Percentiles rank a stretch among this genome's conserved stretches.
Evolutionary conservation across 2,113 vertebrate species (phyloP).

Genomic region (Dascyllus trimaculatus): DNA sequence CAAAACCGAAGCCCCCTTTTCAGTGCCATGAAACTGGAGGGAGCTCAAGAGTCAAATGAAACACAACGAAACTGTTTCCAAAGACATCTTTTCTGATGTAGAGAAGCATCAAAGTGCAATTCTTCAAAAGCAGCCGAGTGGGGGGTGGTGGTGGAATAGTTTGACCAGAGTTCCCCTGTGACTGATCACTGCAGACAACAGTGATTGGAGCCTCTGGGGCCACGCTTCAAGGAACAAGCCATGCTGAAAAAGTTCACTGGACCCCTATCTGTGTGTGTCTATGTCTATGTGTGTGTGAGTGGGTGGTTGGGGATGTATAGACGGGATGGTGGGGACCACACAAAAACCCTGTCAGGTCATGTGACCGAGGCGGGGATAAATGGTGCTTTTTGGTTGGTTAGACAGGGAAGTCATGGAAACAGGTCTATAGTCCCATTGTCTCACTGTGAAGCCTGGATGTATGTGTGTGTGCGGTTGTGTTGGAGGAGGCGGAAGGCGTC

Average conservation of each 20-base stretch:
- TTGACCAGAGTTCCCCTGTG: slow-evolving; percentile 34
- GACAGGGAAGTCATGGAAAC: slow-evolving; percentile 74
- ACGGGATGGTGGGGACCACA: slow-evolving; percentile 46
- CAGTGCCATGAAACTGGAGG: background rate
- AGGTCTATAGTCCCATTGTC: slow-evolving; percentile 73
- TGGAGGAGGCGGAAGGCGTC: slow-evolving; percentile 52
- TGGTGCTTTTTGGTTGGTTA: slow-evolving; percentile 66
- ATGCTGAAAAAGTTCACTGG: slow-evolving; percentile 60
- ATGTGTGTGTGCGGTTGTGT: slow-evolving; percentile 24
- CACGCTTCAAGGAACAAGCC: slow-evolving; percentile 59
- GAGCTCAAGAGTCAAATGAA: background rate
- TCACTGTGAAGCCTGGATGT: slow-evolving; percentile 13
- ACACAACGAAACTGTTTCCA: slow-evolving; percentile 23
- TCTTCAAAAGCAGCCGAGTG: slow-evolving; percentile 53
- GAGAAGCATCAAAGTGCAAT: slow-evolving; percentile 52
- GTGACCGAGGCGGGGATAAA: slow-evolving; percentile 65
- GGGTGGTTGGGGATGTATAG: slow-evolving; percentile 4
- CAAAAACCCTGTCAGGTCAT: slow-evolving; percentile 70
- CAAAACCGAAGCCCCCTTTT: background rate
- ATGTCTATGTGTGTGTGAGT: background rate
- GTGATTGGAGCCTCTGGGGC: slow-evolving; percentile 53
- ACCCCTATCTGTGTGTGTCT: slow-evolving; percentile 19
- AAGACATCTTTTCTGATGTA: slow-evolving; percentile 40
- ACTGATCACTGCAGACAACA: slow-evolving; percentile 58
- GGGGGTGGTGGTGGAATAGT: background rate